Evolutionary conservation across 2,888 invertebrate species (phyloP).

Genomic region (Apoda limacodes): DNA sequence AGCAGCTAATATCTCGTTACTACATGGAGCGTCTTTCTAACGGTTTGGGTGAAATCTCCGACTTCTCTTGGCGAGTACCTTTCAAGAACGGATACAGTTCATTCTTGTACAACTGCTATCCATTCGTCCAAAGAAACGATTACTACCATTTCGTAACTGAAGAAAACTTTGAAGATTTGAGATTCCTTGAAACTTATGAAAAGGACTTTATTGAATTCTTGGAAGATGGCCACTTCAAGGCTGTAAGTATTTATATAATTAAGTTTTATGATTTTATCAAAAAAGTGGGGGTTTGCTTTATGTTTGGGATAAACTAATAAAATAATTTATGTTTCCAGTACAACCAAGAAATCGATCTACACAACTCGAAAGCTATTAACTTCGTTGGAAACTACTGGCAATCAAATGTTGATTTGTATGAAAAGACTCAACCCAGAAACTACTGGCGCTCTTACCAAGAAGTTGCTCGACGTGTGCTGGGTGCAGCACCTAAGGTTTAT

Average conservation of each 20-base stretch:
- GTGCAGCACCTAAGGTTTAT: conserved; percentile 24
- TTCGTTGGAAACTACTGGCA: conserved; percentile 55
- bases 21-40: conserved; percentile 76
- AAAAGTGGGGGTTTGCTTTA: conserved; percentile 1
- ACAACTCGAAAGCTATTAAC: conserved; percentile 56
- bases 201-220: conserved; percentile 59
- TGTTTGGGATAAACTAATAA: background rate
- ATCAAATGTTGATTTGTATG: conserved; percentile 62
- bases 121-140: conserved; percentile 31
- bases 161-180: conserved; percentile 50
- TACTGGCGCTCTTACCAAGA: conserved; percentile 70
- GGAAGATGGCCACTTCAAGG: conserved; percentile 69
- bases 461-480: conserved; percentile 56
- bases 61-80: conserved; percentile 75
- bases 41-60: conserved; percentile 70
- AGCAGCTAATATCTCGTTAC: conserved; percentile 77
- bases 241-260: conserved; percentile 49
- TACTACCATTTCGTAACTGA: conserved; percentile 70
- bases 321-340: conserved; percentile 28
- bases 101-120: conserved; percentile 9
- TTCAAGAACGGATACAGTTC: conserved; percentile 44
- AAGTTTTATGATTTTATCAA: too few species aligned
- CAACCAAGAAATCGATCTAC: conserved; percentile 40
- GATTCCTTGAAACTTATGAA: conserved; percentile 73
- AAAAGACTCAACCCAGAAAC: conserved; percentile 33